These are phyloP conservation scores for Synanthedon formicaeformis DNA, from an alignment of 2,888 invertebrate genomes.

Conservation along the genomic window DNA sequence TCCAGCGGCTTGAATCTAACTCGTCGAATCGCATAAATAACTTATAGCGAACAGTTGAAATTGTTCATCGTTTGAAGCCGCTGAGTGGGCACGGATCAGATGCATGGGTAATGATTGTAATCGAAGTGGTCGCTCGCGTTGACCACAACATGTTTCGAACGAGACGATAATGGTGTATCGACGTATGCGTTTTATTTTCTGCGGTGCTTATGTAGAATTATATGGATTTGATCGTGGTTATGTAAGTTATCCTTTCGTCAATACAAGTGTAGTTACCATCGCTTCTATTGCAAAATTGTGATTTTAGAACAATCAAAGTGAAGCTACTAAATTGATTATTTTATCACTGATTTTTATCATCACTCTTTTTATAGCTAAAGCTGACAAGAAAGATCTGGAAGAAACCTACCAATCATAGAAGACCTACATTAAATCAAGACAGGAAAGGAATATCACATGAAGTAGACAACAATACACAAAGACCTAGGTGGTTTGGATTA, in stretches of 20 bases:
- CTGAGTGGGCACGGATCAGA: slow-evolving; percentile 30
- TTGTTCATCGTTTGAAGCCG: slow-evolving; percentile 36
- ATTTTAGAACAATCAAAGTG: slow-evolving; percentile 1
- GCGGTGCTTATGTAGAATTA: slow-evolving; percentile 31
- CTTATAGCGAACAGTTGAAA: slow-evolving; percentile 28
- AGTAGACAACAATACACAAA: no score
- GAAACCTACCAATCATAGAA: no score
- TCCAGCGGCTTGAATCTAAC: slow-evolving; percentile 25
- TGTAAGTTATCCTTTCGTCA: slow-evolving; percentile 6
- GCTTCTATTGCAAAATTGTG: not conserved
- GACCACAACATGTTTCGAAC: slow-evolving; percentile 60
- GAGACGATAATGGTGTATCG: slow-evolving; percentile 57
- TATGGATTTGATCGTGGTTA: slow-evolving; percentile 31
- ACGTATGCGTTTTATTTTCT: slow-evolving; percentile 41
- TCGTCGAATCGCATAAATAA: slow-evolving; percentile 31
- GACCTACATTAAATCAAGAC: no score
- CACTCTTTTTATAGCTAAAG: no score
- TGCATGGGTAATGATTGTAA: slow-evolving; percentile 52
- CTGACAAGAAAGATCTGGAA: no score
- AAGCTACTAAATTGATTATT: slow-evolving; percentile 3
- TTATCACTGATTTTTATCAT: no score
- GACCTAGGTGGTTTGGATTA: no score
- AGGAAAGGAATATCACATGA: no score
- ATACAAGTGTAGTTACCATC: not conserved
- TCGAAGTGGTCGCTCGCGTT: slow-evolving; percentile 47